Base-by-base conservation (phyloP, 2,113 vertebrate genomes). In the Otus sunia region DNA sequence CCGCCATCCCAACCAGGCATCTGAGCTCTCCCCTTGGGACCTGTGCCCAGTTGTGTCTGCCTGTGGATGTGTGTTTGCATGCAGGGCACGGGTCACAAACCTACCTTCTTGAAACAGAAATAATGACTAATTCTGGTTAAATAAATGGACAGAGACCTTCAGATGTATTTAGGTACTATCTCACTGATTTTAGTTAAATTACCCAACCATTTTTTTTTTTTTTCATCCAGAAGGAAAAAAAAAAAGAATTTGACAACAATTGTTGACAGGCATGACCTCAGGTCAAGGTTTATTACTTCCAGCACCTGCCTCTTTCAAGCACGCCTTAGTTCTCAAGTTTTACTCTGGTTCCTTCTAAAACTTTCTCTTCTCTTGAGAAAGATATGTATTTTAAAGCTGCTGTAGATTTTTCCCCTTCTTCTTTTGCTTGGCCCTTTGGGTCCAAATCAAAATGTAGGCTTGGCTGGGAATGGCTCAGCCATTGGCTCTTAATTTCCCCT, bases 1-100 rank as follows among this genome's bases (percentile, higher is more conserved):
- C 9, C 4, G 1, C 29, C 4, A 2, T 7, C 58, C 5, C 3
- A 56, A 77, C 47, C 1, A 4, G 45, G 11, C 10, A 18, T 30
- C 36, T 43, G 52, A 82, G 47, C 21, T 71, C 23, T 36, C 21
- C 22, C 32, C 14, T 3, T 63, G 64, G 21, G 34, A n/a, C 22
- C 16, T 14, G 30, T 41, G 26, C 22, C 59, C 13, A 3, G 17
- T 5, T 29, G 13, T 4, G 10, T 34, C 30, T 39, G 26, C 34
- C 41, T 74, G 21, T 11, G 41, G 5, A 3, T 32, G 34, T 1
- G 1, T 29, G 29, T 74, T 52, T 47, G 13, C 15, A 4, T 29
- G 19, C 17, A 78, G 32, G 16, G 4, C n/a, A 6, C 12, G 47
- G 30, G 41, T 69, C 49, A 55, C 12, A 73, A 63, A 47, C 13